These are phyloP conservation scores for Tokudaia muenninki DNA, from an alignment of 2,797 vertebrate genomes.

Conservation along the genomic window DNA sequence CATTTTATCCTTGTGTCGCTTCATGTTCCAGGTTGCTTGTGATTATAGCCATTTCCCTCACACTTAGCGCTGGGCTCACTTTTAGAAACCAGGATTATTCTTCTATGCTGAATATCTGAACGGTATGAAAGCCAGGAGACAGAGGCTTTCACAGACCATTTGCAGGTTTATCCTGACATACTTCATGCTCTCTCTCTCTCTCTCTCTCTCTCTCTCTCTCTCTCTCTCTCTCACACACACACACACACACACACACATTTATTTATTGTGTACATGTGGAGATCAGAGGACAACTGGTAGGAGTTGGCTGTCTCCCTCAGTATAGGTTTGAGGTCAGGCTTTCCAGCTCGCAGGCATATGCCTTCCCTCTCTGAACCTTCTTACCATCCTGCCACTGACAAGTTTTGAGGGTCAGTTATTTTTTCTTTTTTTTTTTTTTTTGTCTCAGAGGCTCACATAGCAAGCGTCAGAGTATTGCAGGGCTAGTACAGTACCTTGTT, in stretches of 20 bases:
- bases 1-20: not conserved
- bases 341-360: not conserved
- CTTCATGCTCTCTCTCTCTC: not conserved
- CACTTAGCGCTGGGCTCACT: not conserved
- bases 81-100: constrained; percentile 38
- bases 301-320: too few species aligned
- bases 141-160: not conserved
- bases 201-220: too few species aligned
- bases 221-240: not conserved
- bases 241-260: not conserved
- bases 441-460: constrained; percentile 18
- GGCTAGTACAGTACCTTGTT: constrained; percentile 37
- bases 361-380: not conserved
- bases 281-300: not conserved
- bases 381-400: not conserved
- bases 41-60: not conserved
- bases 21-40: not conserved
- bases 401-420: not conserved
- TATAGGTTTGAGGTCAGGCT: not conserved
- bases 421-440: not conserved
- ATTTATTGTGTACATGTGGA: not conserved
- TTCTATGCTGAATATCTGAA: not conserved
- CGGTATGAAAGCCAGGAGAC: not conserved
- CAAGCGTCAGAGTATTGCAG: not conserved
- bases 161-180: not conserved